These are phyloP conservation scores for Rhyzopertha dominica DNA, from an alignment of 1,140 invertebrate species.

Conservation along the genomic window DNA sequence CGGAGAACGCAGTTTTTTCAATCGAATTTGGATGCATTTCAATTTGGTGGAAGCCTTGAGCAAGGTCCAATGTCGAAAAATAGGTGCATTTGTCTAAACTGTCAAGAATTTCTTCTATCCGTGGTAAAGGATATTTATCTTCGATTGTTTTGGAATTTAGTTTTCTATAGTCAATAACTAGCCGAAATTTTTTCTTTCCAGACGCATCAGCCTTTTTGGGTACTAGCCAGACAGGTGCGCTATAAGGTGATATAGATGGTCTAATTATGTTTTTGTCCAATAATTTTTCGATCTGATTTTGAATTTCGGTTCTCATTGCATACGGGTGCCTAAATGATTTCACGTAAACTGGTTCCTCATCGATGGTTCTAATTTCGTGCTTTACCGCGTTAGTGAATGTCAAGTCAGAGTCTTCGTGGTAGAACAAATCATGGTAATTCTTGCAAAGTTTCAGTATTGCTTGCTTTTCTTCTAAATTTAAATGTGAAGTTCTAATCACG, in stretches of 20 bases:
- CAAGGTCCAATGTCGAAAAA: too few species aligned
- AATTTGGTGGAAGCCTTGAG: too few species aligned
- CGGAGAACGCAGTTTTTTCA: too few species aligned
- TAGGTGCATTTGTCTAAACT: too few species aligned
- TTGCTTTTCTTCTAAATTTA: conserved; percentile 19
- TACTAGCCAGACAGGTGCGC: conserved; percentile 18
- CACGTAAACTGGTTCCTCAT: conserved; percentile 10
- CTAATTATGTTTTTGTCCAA: conserved; percentile 20
- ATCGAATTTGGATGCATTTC: too few species aligned
- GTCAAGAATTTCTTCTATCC: too few species aligned
- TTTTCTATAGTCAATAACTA: too few species aligned
- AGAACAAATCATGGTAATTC: conserved; percentile 13
- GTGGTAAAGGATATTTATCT: too few species aligned
- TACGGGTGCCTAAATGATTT: conserved; percentile 19
- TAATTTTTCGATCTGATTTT: conserved; percentile 25
- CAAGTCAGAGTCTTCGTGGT: conserved; percentile 12
- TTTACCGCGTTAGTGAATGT: conserved; percentile 3
- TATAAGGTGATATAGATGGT: conserved; percentile 14
- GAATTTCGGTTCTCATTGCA: conserved; percentile 21
- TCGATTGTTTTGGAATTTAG: too few species aligned
- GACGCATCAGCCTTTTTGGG: conserved; percentile 14
- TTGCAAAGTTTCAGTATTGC: conserved; percentile 8
- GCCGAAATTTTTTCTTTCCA: conserved; percentile 8
- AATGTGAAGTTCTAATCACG: conserved; percentile 17
- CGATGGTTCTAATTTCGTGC: conserved; percentile 17